Conservation (phyloP, 2,888 invertebrate species). For the Polydesmus complanatus region DNA sequence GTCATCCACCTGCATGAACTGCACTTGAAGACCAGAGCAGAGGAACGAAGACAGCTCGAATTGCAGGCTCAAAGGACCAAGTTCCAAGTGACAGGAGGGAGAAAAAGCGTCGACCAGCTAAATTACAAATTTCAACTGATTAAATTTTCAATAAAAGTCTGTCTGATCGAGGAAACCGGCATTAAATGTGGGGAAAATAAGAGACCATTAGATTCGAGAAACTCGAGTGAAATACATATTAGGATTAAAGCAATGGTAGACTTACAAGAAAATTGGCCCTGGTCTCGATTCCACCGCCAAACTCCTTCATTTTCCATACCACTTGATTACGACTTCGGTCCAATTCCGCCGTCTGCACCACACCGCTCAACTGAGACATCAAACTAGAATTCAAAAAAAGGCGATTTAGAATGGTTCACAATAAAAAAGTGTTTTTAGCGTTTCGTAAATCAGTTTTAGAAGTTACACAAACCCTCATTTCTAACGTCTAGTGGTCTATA, state of each 20-base stretch:
- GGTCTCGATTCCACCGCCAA: constrained; percentile 1
- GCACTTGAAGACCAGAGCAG: constrained; percentile 6
- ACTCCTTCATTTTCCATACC: constrained; percentile 2
- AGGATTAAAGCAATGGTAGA: too few species aligned
- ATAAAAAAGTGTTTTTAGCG: too few species aligned
- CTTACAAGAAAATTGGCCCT: constrained; percentile 3
- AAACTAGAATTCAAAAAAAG: not conserved
- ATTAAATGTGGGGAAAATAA: not conserved
- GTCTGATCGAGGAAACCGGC: not conserved
- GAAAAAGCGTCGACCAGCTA: not conserved
- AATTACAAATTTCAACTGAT: not conserved
- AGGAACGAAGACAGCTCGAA: constrained; percentile 7
- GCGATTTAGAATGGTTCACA: too few species aligned
- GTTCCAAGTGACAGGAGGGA: not conserved
- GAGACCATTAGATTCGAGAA: not conserved
- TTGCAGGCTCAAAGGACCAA: constrained; percentile 5
- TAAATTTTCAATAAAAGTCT: not conserved
- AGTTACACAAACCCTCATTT: too few species aligned
- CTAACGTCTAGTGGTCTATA: too few species aligned
- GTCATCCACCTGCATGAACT: constrained; percentile 4
- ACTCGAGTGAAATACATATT: not conserved
- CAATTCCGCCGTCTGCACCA: not conserved
- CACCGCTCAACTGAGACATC: constrained; percentile 2
- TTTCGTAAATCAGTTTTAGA: too few species aligned
- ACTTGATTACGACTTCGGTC: not conserved